Evolutionary conservation across 2,113 vertebrate species (phyloP), one percentile per base, ranked within the genome.

Genomic region (Corydoras maculifer): DNA sequence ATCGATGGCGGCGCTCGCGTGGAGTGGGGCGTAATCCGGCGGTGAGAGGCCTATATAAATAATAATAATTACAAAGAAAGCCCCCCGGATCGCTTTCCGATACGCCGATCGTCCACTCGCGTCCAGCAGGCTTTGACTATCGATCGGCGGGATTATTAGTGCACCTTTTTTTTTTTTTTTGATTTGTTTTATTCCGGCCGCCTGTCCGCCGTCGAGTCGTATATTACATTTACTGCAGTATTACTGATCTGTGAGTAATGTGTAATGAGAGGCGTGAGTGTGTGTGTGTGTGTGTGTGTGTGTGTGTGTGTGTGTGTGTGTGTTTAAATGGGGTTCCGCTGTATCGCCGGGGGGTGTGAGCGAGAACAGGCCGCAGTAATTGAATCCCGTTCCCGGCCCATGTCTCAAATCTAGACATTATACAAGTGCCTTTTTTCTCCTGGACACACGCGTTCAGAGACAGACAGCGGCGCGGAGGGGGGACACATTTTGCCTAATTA

Each of bases 51-150:
- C 79, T 83, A 84, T 87, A 89, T 89, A 89, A 89, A 89, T 90
- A 89, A 90, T 86, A 84, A 83, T 88, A 86, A 89, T 89, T 87
- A 89, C 84, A 85, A 87, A 62, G 88, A 83, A 72, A 25, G 18
- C 80, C 82, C 78, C 80, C 78, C 70, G 85, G 86, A 90, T 90
- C 82, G 86, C 84, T 87, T 89, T 87, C 86, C 81, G 84, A 87
- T 85, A 87, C 83, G 84, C 86, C 85, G 86, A 87, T 87, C 83
- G 86, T 86, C 64, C 85, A 79, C 85, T 78, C 85, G 84, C 81
- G 84, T 83, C 86, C 86, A 86, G 83, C 80, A 84, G 89, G 84
- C 86, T 88, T 83, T 82, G 83, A 84, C 84, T 88, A 90, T 88
- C 85, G 86, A 87, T 85, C 30, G 84, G 84, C 85, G 81, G 76